phyloP scores from a whole-genome alignment of 2,888 invertebrate genomes.

The Anthrax anthrax region DNA sequence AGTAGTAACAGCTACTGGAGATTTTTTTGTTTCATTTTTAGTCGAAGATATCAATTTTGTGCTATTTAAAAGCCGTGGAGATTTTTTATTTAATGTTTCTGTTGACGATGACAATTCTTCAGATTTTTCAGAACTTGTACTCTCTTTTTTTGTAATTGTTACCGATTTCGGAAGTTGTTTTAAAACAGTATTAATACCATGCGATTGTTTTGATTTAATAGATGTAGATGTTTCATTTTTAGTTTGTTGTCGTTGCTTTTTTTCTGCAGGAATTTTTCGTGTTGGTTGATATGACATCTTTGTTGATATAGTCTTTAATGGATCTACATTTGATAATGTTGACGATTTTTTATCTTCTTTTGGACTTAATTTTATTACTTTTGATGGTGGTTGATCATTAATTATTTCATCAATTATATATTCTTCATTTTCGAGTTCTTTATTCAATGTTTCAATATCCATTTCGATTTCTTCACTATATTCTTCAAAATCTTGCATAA shows the following conservation, averaged over 20 bases:
- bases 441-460: constrained; percentile 6
- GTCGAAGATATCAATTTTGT: neutral
- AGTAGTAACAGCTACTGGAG: no score
- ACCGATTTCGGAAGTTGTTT: constrained; percentile 8
- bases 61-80: neutral
- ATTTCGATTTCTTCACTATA: neutral
- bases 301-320: no score
- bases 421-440: constrained; percentile 4
- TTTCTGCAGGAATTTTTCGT: neutral
- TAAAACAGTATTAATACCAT: constrained; percentile 3
- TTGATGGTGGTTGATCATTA: neutral
- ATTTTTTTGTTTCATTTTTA: neutral
- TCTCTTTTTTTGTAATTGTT: constrained; percentile 10
- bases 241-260: constrained; percentile 3
- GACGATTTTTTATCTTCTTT: constrained; percentile 36
- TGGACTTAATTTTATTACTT: constrained; percentile 16
- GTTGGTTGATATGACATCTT: neutral
- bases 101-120: neutral
- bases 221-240: neutral
- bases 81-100: neutral
- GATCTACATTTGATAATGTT: constrained; percentile 17
- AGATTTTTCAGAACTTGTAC: constrained; percentile 1
- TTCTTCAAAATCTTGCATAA: neutral
- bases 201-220: neutral
- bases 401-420: neutral